Percentiles rank a stretch among this genome's conserved stretches.
Evolutionary conservation across 2,888 invertebrate species (phyloP).

Genomic region (Temnothorax rugatulus): DNA sequence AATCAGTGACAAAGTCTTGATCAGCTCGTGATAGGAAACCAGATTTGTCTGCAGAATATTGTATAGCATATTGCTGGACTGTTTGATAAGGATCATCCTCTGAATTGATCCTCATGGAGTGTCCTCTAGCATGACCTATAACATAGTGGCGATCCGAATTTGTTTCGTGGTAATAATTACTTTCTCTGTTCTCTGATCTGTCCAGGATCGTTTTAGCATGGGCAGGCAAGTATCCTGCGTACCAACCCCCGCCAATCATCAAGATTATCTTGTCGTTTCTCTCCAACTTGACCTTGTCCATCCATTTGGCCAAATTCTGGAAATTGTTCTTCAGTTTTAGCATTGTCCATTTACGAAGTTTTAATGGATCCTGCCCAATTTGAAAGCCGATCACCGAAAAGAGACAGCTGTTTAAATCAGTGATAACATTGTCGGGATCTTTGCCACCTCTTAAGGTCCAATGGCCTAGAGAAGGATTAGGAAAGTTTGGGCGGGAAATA

Average conservation of each 20-base stretch:
- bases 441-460: slow-evolving; percentile 70
- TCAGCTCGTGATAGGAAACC: slow-evolving; percentile 73
- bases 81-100: no score
- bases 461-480: slow-evolving; percentile 62
- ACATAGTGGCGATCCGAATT: no score
- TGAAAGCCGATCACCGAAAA: slow-evolving; percentile 76
- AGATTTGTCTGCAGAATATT: no score
- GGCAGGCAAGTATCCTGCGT: slow-evolving; percentile 65
- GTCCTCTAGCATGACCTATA: slow-evolving; percentile 79
- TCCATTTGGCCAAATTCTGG: slow-evolving; percentile 52
- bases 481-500: not conserved
- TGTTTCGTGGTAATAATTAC: not conserved
- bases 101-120: slow-evolving; percentile 61
- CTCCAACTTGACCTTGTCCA: slow-evolving; percentile 57
- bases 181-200: slow-evolving; percentile 67
- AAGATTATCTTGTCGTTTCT: slow-evolving; percentile 46
- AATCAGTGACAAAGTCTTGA: slow-evolving; percentile 75
- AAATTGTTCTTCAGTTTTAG: slow-evolving; percentile 65
- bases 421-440: slow-evolving; percentile 60
- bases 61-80: no score
- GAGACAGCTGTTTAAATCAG: slow-evolving; percentile 76
- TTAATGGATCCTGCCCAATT: slow-evolving; percentile 51
- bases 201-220: slow-evolving; percentile 73
- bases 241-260: slow-evolving; percentile 78
- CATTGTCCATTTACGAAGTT: slow-evolving; percentile 63